Conservation (phyloP, 2,113 vertebrate genomes). For the Odobenus rosmarus region DNA sequence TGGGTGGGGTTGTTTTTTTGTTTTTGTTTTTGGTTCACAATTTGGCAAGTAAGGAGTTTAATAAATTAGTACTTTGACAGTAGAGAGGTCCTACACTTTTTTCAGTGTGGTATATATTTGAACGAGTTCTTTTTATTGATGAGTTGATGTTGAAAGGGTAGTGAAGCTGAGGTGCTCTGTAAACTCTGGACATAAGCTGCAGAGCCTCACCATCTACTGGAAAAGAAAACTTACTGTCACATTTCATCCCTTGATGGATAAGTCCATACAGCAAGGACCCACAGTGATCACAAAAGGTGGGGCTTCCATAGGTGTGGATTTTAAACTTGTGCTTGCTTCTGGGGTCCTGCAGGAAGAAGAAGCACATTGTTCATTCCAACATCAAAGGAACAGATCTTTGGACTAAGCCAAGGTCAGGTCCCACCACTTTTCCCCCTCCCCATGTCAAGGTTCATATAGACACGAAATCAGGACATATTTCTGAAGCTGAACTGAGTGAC, state of each 20-base stretch:
- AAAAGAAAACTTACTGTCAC: slow-evolving; percentile 94
- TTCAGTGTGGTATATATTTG: accelerated
- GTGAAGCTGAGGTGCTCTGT: no score
- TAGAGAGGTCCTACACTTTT: not conserved
- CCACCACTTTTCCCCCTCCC: not conserved
- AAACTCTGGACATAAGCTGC: accelerated
- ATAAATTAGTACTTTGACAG: not conserved
- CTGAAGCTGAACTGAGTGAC: not conserved
- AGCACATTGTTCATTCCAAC: not conserved
- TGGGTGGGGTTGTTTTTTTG: not conserved
- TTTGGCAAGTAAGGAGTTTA: not conserved
- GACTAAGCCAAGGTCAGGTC: not conserved
- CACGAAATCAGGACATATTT: not conserved
- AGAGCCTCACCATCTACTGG: not conserved
- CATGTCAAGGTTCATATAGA: accelerated
- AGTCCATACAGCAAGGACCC: slow-evolving; percentile 97
- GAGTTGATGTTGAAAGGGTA: not conserved
- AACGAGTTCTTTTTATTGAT: not conserved
- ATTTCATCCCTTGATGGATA: slow-evolving; percentile 99
- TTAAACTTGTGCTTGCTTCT: slow-evolving; percentile 99
- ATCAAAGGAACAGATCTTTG: not conserved
- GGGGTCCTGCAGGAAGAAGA: slow-evolving; percentile 89
- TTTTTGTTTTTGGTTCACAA: not conserved
- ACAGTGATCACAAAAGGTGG: slow-evolving; percentile 98
- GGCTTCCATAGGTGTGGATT: slow-evolving; percentile 97